Evolutionary conservation across 2,888 invertebrate genomes (phyloP).

Genomic region (Gandaritis pyraliata): DNA sequence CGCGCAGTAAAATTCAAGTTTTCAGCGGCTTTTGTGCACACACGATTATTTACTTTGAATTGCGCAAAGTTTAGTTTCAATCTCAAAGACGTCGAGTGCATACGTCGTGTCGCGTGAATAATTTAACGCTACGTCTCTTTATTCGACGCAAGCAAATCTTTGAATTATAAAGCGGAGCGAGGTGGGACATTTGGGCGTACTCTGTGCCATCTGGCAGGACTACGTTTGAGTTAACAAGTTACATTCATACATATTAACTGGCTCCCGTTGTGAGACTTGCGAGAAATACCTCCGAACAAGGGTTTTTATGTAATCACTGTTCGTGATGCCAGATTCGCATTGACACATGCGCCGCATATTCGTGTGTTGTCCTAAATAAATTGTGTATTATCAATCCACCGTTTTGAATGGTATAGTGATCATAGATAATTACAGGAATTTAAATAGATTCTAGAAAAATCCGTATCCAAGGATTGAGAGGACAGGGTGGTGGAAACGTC

Average conservation of each 20-base stretch:
- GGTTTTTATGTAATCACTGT: conserved; percentile 33
- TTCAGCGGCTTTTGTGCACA: conserved; percentile 34
- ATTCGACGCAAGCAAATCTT: conserved; percentile 75
- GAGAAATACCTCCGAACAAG: conserved; percentile 46
- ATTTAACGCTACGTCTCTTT: conserved; percentile 71
- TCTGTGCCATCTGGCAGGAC: conserved; percentile 61
- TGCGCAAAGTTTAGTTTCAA: conserved; percentile 44
- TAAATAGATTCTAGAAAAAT: no score
- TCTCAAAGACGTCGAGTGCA: conserved; percentile 46
- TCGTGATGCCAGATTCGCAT: background rate
- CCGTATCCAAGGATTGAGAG: no score
- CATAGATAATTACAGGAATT: no score
- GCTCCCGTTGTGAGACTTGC: conserved; percentile 54
- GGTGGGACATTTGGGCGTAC: conserved; percentile 60
- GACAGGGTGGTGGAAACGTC: no score
- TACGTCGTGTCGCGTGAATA: conserved; percentile 62
- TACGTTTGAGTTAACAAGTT: conserved; percentile 69
- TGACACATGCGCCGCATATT: background rate
- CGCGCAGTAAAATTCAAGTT: conserved; percentile 36
- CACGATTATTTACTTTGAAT: conserved; percentile 44
- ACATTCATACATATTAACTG: conserved; percentile 81
- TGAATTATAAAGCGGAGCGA: conserved; percentile 77
- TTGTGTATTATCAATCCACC: no score
- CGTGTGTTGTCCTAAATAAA: no score
- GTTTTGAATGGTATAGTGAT: no score